These are phyloP conservation scores for Cinara cedri DNA, from an alignment of 2,888 invertebrate genomes.

Conservation along the genomic window DNA sequence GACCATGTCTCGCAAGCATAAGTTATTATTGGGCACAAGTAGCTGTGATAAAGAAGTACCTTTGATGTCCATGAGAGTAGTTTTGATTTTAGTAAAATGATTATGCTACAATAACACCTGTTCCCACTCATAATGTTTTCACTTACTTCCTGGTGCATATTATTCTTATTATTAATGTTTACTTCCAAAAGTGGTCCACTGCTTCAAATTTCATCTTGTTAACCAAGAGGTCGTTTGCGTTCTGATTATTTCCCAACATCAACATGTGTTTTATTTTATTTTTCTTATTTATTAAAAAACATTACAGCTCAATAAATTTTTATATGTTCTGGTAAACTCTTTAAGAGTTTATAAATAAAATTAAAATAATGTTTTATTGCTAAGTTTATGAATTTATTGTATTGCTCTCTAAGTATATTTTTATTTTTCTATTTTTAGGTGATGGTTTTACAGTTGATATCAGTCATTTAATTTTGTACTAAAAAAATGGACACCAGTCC, in stretches of 20 bases:
- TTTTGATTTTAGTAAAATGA: neutral
- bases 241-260: neutral
- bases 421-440: neutral
- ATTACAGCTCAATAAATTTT: no score
- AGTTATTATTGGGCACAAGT: neutral
- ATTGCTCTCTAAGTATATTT: neutral
- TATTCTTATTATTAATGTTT: neutral
- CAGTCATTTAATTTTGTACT: neutral
- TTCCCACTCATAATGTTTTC: neutral
- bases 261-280: slow-evolving; percentile 10
- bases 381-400: neutral
- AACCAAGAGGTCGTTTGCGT: neutral
- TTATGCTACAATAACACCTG: neutral
- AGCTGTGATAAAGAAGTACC: neutral
- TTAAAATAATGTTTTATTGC: no score
- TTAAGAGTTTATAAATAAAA: no score
- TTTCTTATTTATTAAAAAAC: neutral
- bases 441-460: neutral
- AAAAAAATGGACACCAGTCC: slow-evolving; percentile 38
- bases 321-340: no score
- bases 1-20: neutral
- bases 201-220: neutral
- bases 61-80: neutral
- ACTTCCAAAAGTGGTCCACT: neutral
- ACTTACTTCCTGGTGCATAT: neutral